Evolutionary conservation across 1,140 invertebrate species (phyloP), one percentile per base, ranked within the genome.

Genomic region (Hypothenemus hampei): DNA sequence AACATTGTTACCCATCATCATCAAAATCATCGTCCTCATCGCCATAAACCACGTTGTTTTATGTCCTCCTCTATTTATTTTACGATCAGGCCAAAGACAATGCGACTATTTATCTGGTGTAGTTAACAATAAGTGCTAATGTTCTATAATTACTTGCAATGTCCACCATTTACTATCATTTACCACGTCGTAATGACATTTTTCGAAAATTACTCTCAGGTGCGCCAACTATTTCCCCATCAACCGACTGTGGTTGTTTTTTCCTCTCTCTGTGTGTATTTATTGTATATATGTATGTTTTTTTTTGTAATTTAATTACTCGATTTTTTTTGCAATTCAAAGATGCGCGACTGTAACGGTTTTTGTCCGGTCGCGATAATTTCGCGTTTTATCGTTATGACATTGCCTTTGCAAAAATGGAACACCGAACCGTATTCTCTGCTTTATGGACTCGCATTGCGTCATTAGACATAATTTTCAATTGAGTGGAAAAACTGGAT

Each of bases 61-160:
- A 53, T 44, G 41, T 44, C 21, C 39, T 53, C 41, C 36, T 22
- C 50, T 53, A 53, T 53, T 53, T 53, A 53, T 53, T 53, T 53
- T 53, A 53, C 23, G 41, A 41, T 24, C 26, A 45, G 43, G 16
- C 45, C 45, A 31, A 47, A 44, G 41, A 44, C 41, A 44, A 44
- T 5, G 21, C 41, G 26, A 44, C 41, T 44, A 44, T 44, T 35
- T 47, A 47, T 35, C 45, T 47, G 45, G 18, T 20, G 47, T 39
- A 49, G 37, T 49, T 49, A 49, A 49, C 36, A 41, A 36, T 41
- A 48, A 48, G 46, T 48, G 46, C 46, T 48, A 51, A 51, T 51
- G 48, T 51, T 41, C 48, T 40, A 51, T 51, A 51, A 51, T 51
- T 51, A 51, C 48, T n/a, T 51, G 33, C 24, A 40, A 51, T 41